Conservation (phyloP, 2,113 vertebrate genomes). For the Calidris pygmaea region DNA sequence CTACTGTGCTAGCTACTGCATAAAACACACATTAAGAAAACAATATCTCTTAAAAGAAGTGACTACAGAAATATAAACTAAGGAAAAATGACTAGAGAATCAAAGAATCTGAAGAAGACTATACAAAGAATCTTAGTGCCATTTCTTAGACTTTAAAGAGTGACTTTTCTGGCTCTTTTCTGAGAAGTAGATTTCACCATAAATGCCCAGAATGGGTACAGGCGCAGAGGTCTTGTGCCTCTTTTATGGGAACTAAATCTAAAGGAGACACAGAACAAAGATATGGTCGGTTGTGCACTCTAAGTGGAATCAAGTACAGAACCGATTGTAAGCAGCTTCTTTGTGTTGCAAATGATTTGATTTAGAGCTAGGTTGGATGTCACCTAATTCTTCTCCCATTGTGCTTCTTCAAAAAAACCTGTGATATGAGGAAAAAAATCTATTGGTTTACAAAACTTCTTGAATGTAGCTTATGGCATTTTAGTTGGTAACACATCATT, state of each 20-base stretch:
- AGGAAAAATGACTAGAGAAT: background rate
- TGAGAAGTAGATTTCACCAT: background rate
- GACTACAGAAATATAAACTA: background rate
- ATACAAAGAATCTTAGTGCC: background rate
- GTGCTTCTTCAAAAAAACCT: background rate
- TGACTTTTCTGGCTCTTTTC: background rate
- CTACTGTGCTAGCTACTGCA: background rate
- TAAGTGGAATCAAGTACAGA: background rate
- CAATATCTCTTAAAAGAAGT: background rate
- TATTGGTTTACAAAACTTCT: background rate
- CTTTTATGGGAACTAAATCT: background rate
- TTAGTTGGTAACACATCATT: background rate
- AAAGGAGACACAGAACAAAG: background rate
- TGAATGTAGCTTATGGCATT: background rate
- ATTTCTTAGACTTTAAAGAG: background rate
- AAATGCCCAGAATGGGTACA: background rate
- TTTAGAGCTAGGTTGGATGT: background rate
- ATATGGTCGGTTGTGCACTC: background rate
- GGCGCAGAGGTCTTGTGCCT: fast-evolving
- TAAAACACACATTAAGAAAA: background rate
- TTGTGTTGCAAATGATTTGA: background rate
- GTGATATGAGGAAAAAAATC: background rate
- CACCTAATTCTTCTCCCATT: background rate
- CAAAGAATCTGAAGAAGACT: background rate
- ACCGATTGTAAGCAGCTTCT: background rate